phyloP scores from a whole-genome alignment of 2,113 vertebrate species.

The Choloepus hoffmanni region DNA sequence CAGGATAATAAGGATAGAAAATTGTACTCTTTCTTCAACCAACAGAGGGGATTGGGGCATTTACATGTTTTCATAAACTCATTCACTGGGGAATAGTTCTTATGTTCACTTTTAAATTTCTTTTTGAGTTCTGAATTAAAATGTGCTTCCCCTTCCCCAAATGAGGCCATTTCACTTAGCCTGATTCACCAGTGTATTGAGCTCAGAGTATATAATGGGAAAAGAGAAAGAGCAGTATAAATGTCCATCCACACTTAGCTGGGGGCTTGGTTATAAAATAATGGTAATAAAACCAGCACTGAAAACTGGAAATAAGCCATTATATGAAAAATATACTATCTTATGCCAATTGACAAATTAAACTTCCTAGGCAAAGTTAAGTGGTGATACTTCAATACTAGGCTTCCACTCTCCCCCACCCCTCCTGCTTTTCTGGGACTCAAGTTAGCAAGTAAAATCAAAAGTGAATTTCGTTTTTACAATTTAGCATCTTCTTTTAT shows the following conservation, averaged over 20 bases:
- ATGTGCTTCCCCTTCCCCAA: background rate
- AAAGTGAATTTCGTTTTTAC: background rate
- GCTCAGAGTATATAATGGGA: background rate
- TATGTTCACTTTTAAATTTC: background rate
- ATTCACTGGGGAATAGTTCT: background rate
- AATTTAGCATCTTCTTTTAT: background rate
- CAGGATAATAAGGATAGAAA: background rate
- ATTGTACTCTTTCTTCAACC: background rate
- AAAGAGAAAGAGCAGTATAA: background rate
- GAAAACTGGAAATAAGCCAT: slow-evolving; percentile 2
- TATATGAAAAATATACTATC: background rate
- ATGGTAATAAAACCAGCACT: background rate
- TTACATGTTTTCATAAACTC: background rate
- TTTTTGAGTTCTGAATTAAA: background rate
- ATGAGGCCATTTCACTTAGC: background rate
- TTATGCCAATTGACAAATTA: background rate
- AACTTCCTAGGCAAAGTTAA: background rate
- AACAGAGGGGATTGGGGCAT: background rate
- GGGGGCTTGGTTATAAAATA: background rate
- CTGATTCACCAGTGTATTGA: background rate
- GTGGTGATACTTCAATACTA: background rate
- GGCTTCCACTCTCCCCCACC: accelerated
- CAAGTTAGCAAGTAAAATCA: background rate
- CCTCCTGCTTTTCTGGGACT: background rate
- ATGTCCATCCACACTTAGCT: background rate